Evolutionary conservation across 1,140 invertebrate species (phyloP).

Genomic region (Drosophila cardini): DNA sequence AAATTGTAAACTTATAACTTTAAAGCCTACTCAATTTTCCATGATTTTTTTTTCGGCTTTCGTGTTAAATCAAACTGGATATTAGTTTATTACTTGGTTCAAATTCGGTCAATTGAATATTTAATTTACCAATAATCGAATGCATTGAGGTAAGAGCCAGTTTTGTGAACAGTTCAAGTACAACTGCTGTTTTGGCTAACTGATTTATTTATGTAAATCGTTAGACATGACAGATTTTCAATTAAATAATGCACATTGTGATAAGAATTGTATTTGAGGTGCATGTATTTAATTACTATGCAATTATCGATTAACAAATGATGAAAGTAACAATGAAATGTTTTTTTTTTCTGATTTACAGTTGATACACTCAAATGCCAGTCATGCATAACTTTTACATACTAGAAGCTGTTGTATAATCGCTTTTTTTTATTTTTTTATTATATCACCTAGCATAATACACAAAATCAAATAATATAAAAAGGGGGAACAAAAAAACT

Average conservation of each 20-base stretch:
- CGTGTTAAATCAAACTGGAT: neutral
- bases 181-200: too few relatives aligned
- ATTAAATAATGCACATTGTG: neutral
- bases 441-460: conserved; percentile 17
- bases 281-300: conserved; percentile 7
- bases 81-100: neutral
- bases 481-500: too few relatives aligned
- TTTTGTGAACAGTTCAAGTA: too few relatives aligned
- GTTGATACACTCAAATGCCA: neutral
- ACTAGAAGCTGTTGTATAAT: neutral
- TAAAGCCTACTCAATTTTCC: too few relatives aligned
- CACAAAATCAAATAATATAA: too few relatives aligned
- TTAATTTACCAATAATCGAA: neutral
- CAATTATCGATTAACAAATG: conserved; percentile 6
- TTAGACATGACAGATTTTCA: too few relatives aligned
- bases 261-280: neutral
- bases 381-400: conserved; percentile 4
- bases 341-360: too few relatives aligned
- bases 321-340: conserved; percentile 4
- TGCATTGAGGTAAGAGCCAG: neutral
- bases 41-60: too few relatives aligned
- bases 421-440: neutral
- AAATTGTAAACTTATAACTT: too few relatives aligned
- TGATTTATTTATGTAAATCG: too few relatives aligned
- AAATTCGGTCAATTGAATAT: neutral